Evolutionary conservation across 1,140 invertebrate species (phyloP), one percentile per base, ranked within the genome.

Genomic region (Drosophila pallidifrons): DNA sequence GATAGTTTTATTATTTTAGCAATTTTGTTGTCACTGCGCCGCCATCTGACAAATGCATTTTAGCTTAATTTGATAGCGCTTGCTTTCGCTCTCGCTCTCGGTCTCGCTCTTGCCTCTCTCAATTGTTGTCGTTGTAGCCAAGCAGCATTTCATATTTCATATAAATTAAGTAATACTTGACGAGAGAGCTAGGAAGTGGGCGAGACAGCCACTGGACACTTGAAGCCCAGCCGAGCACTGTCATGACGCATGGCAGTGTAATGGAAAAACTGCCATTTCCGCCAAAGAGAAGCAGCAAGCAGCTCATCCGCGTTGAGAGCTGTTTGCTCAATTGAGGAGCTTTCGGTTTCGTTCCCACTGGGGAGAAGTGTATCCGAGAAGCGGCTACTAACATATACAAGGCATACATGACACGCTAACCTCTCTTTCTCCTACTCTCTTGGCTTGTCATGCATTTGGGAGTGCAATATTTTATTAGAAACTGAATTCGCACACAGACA

Each of bases 191-290:
- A 32, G 16, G 11, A 6, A 49, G 13, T 4, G 3, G 13, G 10
- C 5, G 25, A n/a, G 51, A 3, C 6, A 6, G 16, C 11, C 20
- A 25, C n/a, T 8, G 70, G 75, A 52, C 30, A 82, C 71, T 79
- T 82, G 71, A 72, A 52, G 47, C 38, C 49, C 52, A 4, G 46
- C 2, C 20, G 25, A 46, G 46, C 66, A 58, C 20, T 25, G 20
- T 49, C 61, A 73, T 58, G 68, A 66, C 72, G 59, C 64, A 43
- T 69, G 60, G 79, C 75, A 72, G 46, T 68, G 77, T 88, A 87
- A 87, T 89, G 80, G 85, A 87, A 87, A 83, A 89, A 80, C 77
- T 89, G 81, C 85, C 85, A 87, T 89, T 81, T 87, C 83, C 85
- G 80, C 73, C 69, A 69, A 25, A 25, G 20, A 25, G 65, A 64